Percentiles rank a stretch among this genome's conserved stretches.
These are phyloP conservation scores for Tarsius wallacei DNA, from an alignment of 2,797 vertebrate species.

Conservation along the genomic window DNA sequence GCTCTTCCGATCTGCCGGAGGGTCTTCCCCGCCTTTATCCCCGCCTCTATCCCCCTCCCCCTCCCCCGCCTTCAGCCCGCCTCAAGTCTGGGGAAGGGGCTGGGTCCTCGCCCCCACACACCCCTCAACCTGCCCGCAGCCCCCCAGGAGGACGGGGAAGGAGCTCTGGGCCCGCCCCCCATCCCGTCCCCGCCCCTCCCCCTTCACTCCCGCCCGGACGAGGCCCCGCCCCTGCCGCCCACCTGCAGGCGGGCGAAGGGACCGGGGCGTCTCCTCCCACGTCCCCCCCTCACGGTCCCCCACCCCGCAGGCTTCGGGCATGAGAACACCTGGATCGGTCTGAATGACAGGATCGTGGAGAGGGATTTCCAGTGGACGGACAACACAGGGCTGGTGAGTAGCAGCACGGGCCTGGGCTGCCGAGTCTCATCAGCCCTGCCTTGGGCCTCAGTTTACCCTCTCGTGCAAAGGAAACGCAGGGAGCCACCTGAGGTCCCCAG, in stretches of 20 bases:
- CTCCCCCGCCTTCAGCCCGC: neutral
- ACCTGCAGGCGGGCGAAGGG: neutral
- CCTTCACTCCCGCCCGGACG: neutral
- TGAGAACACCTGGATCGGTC: slow-evolving; percentile 98
- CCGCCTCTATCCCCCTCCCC: neutral
- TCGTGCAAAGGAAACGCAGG: neutral
- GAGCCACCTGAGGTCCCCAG: neutral
- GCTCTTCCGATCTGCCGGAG: no score
- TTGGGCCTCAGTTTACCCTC: neutral
- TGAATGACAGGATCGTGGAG: slow-evolving; percentile 98
- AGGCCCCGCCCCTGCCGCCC: neutral
- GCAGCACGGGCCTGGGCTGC: neutral
- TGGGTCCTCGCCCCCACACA: neutral
- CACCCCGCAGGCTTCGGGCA: slow-evolving; percentile 94
- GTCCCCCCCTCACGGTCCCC: neutral
- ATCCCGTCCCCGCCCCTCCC: neutral
- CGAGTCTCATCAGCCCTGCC: neutral
- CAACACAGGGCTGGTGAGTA: slow-evolving; percentile 95
- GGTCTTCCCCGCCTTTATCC: neutral
- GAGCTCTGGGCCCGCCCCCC: neutral
- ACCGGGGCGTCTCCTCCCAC: neutral
- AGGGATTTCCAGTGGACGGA: slow-evolving; percentile 99
- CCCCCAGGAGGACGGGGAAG: neutral
- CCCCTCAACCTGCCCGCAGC: neutral
- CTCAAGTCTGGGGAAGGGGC: neutral